Conservation (phyloP, 1,140 invertebrate genomes). For the Triops cancriformis region DNA sequence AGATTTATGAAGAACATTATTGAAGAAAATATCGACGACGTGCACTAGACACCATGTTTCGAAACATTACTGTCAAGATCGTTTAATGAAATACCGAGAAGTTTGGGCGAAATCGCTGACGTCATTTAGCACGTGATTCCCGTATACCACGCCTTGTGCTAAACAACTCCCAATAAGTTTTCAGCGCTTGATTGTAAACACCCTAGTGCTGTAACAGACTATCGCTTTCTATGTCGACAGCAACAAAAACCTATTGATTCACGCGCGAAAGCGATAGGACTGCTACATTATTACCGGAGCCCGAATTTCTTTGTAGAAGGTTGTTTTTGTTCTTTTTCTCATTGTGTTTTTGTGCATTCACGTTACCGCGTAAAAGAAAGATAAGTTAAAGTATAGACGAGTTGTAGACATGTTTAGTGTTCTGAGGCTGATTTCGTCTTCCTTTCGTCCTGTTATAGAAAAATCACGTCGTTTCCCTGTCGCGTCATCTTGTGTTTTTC, state of each 20-base stretch:
- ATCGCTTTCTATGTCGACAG: not conserved
- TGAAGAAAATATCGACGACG: too few relatives aligned
- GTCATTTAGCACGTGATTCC: too few relatives aligned
- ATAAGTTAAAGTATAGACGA: not conserved
- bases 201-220: too few relatives aligned
- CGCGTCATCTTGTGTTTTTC: not conserved
- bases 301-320: not conserved
- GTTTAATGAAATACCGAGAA: too few relatives aligned
- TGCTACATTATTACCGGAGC: not conserved
- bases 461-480: not conserved
- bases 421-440: not conserved
- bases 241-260: conserved; percentile 6
- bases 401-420: not conserved
- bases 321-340: not conserved
- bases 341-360: not conserved
- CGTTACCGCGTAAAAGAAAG: not conserved
- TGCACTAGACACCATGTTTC: too few relatives aligned
- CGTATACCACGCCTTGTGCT: too few relatives aligned
- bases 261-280: not conserved
- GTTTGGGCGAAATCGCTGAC: too few relatives aligned
- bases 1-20: too few relatives aligned
- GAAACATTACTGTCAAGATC: too few relatives aligned
- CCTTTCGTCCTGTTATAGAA: not conserved
- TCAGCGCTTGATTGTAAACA: too few relatives aligned
- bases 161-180: too few relatives aligned